These are phyloP conservation scores for Laodelphax striatellus DNA, from an alignment of 1,140 invertebrate genomes.

Conservation along the genomic window DNA sequence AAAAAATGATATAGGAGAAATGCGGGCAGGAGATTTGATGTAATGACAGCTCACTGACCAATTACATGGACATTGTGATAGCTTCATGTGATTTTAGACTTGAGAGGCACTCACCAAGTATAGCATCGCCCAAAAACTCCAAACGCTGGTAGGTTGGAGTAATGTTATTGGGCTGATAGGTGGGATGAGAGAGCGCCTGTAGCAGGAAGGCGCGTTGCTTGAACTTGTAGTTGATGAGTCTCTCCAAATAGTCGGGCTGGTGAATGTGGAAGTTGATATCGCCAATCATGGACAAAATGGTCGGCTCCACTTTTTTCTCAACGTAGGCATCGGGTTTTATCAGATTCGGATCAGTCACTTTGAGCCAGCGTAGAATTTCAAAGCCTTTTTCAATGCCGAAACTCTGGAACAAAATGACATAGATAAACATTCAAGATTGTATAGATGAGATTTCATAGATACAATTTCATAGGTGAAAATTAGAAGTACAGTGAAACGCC, in stretches of 20 bases:
- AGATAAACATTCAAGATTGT: too few relatives aligned
- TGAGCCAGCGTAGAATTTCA: not conserved
- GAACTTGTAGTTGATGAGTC: conserved; percentile 53
- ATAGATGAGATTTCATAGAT: too few relatives aligned
- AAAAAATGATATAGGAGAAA: too few relatives aligned
- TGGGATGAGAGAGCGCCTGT: conserved; percentile 87
- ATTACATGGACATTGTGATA: too few relatives aligned
- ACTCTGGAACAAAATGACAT: not conserved
- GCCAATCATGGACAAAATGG: conserved; percentile 12
- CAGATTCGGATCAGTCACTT: not conserved
- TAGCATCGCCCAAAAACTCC: conserved; percentile 92
- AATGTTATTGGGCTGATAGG: conserved; percentile 69
- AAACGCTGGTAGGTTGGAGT: conserved; percentile 89
- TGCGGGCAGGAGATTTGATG: too few relatives aligned
- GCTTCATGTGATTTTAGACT: not conserved
- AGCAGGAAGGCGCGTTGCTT: conserved; percentile 48
- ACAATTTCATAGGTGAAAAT: too few relatives aligned
- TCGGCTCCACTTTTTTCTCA: not conserved
- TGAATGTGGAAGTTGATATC: conserved; percentile 8
- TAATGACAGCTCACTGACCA: too few relatives aligned
- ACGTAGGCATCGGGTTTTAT: not conserved
- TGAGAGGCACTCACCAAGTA: conserved; percentile 42
- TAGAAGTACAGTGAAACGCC: too few relatives aligned
- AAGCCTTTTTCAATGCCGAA: not conserved
- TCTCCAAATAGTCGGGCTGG: conserved; percentile 38